Evolutionary conservation across 1,140 invertebrate species (phyloP).

Genomic region (Leguminivora glycinivorella): DNA sequence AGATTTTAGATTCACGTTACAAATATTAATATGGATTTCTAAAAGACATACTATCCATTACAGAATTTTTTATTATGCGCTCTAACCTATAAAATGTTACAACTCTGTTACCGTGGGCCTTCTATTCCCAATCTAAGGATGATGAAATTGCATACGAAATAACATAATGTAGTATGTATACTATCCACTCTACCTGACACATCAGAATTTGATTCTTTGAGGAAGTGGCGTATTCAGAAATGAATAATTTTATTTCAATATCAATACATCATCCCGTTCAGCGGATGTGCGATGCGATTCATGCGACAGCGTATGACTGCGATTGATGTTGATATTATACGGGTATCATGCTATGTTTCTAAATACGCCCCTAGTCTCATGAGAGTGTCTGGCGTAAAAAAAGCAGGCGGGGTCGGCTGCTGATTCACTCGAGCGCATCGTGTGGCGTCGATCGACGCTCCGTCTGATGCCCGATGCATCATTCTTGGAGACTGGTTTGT

Average conservation of each 20-base stretch:
- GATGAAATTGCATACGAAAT: too few relatives aligned
- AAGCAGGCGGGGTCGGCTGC: background rate
- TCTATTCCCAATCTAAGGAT: too few relatives aligned
- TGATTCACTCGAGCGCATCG: conserved; percentile 12
- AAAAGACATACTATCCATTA: too few relatives aligned
- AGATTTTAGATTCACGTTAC: too few relatives aligned
- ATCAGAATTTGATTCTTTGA: too few relatives aligned
- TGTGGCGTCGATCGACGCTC: background rate
- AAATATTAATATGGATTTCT: too few relatives aligned
- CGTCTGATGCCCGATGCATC: background rate
- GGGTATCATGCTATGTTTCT: background rate
- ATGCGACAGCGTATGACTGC: background rate
- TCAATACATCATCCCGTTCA: background rate
- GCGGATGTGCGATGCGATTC: background rate
- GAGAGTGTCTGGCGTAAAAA: conserved; percentile 7
- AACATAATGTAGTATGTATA: too few relatives aligned
- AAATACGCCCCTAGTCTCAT: background rate
- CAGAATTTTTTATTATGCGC: too few relatives aligned
- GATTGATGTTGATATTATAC: background rate
- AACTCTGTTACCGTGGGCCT: too few relatives aligned
- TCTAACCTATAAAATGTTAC: too few relatives aligned
- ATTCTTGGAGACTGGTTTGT: background rate
- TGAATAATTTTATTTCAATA: background rate
- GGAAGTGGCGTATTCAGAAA: too few relatives aligned
- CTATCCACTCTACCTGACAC: too few relatives aligned